Percentiles rank a stretch among this genome's conserved stretches.
Evolutionary conservation across 2,113 vertebrate genomes (phyloP).

Genomic region (Camelus dromedarius): DNA sequence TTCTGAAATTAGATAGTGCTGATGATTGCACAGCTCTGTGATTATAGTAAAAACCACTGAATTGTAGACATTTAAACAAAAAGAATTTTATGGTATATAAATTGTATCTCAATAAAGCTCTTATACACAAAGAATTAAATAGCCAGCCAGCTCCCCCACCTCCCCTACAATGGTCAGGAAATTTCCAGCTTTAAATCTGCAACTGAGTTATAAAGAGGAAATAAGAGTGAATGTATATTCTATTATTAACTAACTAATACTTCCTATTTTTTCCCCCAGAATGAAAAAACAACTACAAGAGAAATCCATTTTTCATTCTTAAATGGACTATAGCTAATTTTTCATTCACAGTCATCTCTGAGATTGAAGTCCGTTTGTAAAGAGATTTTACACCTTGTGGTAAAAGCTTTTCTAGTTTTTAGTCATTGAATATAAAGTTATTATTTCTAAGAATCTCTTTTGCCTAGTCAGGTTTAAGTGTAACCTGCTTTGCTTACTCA

Average conservation of each 20-base stretch:
- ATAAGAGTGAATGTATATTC: neutral
- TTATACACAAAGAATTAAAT: conserved; percentile 51
- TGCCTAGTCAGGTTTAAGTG: conserved; percentile 9
- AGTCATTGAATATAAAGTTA: conserved; percentile 15
- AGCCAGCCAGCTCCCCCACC: neutral
- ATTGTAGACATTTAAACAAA: neutral
- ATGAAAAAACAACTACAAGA: conserved; percentile 32
- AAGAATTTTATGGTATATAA: neutral
- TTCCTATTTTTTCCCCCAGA: neutral
- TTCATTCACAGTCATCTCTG: conserved; percentile 46
- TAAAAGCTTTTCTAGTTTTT: conserved; percentile 46
- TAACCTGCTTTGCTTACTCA: conserved; percentile 38
- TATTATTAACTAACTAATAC: neutral
- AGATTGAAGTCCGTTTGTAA: conserved; percentile 47
- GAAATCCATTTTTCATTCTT: conserved; percentile 44
- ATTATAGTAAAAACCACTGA: neutral
- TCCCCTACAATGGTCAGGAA: neutral
- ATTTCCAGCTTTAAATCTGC: conserved; percentile 22
- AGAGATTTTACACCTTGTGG: conserved; percentile 20
- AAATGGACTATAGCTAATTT: conserved; percentile 46
- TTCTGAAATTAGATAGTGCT: conserved; percentile 45
- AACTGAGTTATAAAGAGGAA: conserved; percentile 59
- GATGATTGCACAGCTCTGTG: neutral
- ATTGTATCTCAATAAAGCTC: conserved; percentile 32
- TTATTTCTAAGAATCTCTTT: conserved; percentile 48